Base-by-base conservation (phyloP, 1,140 invertebrate genomes). In the Nebria ingens region DNA sequence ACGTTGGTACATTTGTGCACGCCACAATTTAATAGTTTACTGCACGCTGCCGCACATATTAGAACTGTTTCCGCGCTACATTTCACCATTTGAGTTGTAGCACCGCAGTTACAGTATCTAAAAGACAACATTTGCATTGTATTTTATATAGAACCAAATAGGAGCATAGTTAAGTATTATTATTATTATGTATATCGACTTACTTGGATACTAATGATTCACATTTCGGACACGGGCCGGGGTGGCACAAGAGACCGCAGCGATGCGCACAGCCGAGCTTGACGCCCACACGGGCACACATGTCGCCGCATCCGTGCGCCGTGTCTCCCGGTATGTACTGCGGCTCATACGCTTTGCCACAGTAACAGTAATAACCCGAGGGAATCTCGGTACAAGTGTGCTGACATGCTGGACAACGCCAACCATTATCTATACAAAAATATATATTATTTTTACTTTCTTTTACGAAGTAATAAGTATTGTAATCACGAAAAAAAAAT, bases 361-460 rank as follows among this genome's bases (percentile, higher is more conserved):
- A 93, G 69, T 91, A 93, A 63, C 91, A 95, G 12, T 74, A 73
- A 68, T 93, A 94, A 17, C 85, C 78, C 0, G 76, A 73, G 0
- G 90, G 91, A 21, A 87, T 73, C 12, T 76, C 73, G 6, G 76
- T 66, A 25, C 63, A 78, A 1, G 85, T 79, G 65, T 87, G 85
- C 65, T 93, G 90, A 68, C 91, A 95, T 0, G 89, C 89, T 13
- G 93, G 94, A 69, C 94, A 98, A 17, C 93, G 80, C 94, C 94
- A 98, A 61, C 84, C 84, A 19, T 77, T 79, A 49, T 89, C 85
- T n/a, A n/a, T 79, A 11, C 40, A 11, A 69, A 51, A 67, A 68
- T 45, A 54, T 22, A 49, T 55, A 20, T 58, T 21, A 42, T 51
- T 50, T 38, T 51, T n/a, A n/a, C n/a, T n/a, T n/a, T n/a, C n/a